Evolutionary conservation across 2,797 vertebrate species (phyloP), one percentile per base, ranked within the genome.

Genomic region (Muscicapa striata): DNA sequence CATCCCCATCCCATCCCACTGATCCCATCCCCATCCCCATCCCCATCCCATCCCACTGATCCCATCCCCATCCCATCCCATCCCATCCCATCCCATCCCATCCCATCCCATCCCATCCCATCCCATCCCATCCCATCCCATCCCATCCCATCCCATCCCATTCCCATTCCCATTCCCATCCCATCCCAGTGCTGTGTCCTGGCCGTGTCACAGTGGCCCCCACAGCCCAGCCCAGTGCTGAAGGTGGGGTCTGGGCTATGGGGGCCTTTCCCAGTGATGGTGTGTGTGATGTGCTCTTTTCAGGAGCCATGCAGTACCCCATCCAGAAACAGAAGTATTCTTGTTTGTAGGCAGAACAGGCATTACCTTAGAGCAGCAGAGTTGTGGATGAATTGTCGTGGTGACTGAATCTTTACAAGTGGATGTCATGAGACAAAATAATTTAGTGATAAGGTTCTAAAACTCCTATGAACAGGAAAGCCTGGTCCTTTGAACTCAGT

Each of bases 301-400:
- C 32, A 70, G 29, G 23, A 29, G 19, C 61, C 84, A n/a, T 45
- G 30, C 52, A 89, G 19, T 12, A 17, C 46, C 26, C 10, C 32
- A 38, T 3, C 3, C 29, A 64, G 70, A 43, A 48, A 20, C 4
- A 61, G 58, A 43, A 73, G 36, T 23, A 20, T 11, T 85, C 51
- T 22, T 67, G 18, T 38, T 51, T 55, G 29, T 2, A 38, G 45
- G 40, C 55, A 66, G 46, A 88, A 11, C 7, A 22, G 36, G 46
- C 30, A 38, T 14, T 10, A 6, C 17, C 26, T 72, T 9, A 12
- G 2, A 63, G 38, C 30, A 82, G 66, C 34, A 36, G 8, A 34
- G 9, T 3, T 11, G 38, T 32, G 70, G 40, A 67, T 6, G 4
- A 13, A 27, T 15, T 34, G 26, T 72, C 0, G 0, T 4, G 3